A percentile compares a stretch with the other conserved stretches of the same genome.
These are phyloP conservation scores for Origma solitaria DNA, from an alignment of 2,113 vertebrate genomes.

Conservation along the genomic window DNA sequence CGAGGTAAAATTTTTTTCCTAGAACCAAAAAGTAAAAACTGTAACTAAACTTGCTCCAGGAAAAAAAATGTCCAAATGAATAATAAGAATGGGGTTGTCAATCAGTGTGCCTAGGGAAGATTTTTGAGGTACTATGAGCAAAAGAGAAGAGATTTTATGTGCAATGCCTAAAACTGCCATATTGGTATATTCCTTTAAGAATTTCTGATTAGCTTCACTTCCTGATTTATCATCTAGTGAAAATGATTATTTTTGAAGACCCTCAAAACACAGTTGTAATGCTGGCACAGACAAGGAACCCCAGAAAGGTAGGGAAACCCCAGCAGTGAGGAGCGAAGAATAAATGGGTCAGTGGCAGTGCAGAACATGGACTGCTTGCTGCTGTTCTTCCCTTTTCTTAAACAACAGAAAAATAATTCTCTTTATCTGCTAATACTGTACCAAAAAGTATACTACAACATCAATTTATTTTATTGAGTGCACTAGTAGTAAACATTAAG, in stretches of 20 bases:
- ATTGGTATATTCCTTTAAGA: neutral
- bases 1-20: neutral
- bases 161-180: neutral
- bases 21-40: neutral
- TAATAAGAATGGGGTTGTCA: neutral
- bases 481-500: neutral
- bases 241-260: neutral
- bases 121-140: neutral
- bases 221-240: neutral
- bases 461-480: neutral
- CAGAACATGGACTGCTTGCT: neutral
- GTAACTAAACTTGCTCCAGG: neutral
- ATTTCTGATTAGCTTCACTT: neutral
- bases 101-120: neutral
- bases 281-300: neutral
- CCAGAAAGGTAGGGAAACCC: neutral
- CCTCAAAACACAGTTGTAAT: neutral
- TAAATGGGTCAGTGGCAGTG: neutral
- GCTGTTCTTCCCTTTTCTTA: neutral
- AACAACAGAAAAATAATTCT: neutral
- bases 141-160: neutral
- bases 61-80: neutral
- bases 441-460: neutral
- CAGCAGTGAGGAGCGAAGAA: neutral
- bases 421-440: neutral